Evolutionary conservation across 2,113 vertebrate genomes (phyloP).

Genomic region (Prietella phreatophila): DNA sequence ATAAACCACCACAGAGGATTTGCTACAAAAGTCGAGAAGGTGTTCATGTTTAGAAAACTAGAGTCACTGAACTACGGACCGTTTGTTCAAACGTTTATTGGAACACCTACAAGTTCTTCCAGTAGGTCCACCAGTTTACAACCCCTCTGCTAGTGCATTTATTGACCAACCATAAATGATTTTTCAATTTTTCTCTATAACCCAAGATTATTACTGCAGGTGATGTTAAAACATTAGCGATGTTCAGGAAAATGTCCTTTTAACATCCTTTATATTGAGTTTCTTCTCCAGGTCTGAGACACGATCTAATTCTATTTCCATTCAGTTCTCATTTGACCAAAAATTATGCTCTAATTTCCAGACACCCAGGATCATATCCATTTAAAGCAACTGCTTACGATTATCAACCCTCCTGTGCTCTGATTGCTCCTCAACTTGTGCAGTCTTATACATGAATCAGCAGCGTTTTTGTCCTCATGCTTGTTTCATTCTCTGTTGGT

Average conservation of each 20-base stretch:
- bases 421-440: background rate
- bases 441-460: constrained; percentile 18
- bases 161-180: background rate
- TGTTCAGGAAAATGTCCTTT: background rate
- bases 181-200: background rate
- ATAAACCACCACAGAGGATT: background rate
- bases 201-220: background rate
- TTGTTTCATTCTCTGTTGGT: background rate
- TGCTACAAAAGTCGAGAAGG: background rate
- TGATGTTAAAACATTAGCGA: background rate
- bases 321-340: background rate
- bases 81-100: background rate
- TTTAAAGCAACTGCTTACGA: background rate
- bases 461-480: background rate
- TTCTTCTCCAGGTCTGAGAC: background rate
- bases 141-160: background rate
- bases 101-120: background rate
- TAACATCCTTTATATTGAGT: background rate
- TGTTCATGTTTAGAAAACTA: background rate
- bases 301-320: background rate
- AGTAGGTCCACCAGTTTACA: background rate
- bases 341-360: constrained; percentile 11
- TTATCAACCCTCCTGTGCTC: background rate
- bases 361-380: background rate
- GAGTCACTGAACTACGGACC: background rate